Percentiles rank a stretch among this genome's conserved stretches.
These are phyloP conservation scores for Pangasius djambal DNA, from an alignment of 2,797 vertebrate genomes.

Conservation along the genomic window DNA sequence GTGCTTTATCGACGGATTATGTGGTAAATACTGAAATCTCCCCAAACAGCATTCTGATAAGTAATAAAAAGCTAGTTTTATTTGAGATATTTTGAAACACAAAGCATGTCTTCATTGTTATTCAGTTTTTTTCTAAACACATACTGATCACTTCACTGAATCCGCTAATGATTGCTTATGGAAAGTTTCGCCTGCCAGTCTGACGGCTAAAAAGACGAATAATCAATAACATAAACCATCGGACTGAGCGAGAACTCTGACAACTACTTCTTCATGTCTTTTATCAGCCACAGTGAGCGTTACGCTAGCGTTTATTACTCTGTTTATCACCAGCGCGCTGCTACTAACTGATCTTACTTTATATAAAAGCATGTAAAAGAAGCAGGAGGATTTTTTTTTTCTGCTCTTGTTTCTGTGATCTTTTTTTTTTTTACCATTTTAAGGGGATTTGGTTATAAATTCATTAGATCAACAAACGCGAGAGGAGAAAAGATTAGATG, in stretches of 20 bases:
- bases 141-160: background rate
- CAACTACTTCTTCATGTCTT: background rate
- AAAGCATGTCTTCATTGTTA: background rate
- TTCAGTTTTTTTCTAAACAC: background rate
- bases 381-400: no score
- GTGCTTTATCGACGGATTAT: background rate
- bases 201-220: background rate
- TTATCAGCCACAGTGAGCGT: background rate
- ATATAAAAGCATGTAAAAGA: background rate
- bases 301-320: background rate
- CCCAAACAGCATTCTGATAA: background rate
- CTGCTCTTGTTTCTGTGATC: background rate
- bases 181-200: background rate
- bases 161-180: background rate
- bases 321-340: background rate
- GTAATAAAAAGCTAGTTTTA: background rate
- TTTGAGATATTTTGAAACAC: background rate
- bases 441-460: background rate
- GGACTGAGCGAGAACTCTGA: background rate
- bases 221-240: background rate
- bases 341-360: background rate
- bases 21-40: background rate
- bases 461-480: background rate
- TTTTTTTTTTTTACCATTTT: background rate
- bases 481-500: background rate